Evolutionary conservation across 2,888 invertebrate species (phyloP).

Genomic region (Agrotis ipsilon): DNA sequence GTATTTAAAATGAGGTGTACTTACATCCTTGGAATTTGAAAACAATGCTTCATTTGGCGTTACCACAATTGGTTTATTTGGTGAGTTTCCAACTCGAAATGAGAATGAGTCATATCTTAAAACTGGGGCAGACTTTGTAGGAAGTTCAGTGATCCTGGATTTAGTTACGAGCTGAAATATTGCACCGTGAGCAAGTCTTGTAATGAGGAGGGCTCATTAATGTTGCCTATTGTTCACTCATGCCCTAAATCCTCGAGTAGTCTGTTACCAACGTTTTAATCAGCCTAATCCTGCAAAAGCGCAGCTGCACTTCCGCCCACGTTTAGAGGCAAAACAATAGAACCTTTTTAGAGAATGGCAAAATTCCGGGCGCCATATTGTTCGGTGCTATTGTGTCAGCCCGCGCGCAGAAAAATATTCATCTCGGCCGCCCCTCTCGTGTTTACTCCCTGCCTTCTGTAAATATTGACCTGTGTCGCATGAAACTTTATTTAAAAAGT

Average conservation of each 20-base stretch:
- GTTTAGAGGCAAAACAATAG: conserved; percentile 71
- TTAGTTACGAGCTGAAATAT: conserved; percentile 20
- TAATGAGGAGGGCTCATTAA: conserved; percentile 42
- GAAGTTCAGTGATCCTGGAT: conserved; percentile 56
- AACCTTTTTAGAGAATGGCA: conserved; percentile 70
- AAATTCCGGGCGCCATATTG: conserved; percentile 73
- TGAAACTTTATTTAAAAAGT: conserved; percentile 58
- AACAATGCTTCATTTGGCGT: conserved; percentile 26
- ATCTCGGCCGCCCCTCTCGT: conserved; percentile 63
- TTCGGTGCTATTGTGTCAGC: conserved; percentile 70
- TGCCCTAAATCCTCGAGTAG: conserved; percentile 39
- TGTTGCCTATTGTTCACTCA: conserved; percentile 51
- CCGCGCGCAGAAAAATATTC: conserved; percentile 71
- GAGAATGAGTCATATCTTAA: conserved; percentile 50
- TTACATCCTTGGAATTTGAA: conserved; percentile 34
- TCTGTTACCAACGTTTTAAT: conserved; percentile 49
- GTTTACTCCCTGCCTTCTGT: conserved; percentile 58
- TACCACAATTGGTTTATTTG: conserved; percentile 7
- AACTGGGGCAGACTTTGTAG: conserved; percentile 48
- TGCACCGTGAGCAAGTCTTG: conserved; percentile 12
- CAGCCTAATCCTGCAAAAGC: conserved; percentile 69
- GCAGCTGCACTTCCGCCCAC: conserved; percentile 67
- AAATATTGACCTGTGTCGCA: conserved; percentile 63
- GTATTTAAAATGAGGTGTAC: conserved; percentile 27
- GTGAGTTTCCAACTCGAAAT: conserved; percentile 25